Percentiles rank a stretch among this genome's conserved stretches.
Evolutionary conservation across 1,140 invertebrate species (phyloP).

Genomic region (Anastrepha obliqua): DNA sequence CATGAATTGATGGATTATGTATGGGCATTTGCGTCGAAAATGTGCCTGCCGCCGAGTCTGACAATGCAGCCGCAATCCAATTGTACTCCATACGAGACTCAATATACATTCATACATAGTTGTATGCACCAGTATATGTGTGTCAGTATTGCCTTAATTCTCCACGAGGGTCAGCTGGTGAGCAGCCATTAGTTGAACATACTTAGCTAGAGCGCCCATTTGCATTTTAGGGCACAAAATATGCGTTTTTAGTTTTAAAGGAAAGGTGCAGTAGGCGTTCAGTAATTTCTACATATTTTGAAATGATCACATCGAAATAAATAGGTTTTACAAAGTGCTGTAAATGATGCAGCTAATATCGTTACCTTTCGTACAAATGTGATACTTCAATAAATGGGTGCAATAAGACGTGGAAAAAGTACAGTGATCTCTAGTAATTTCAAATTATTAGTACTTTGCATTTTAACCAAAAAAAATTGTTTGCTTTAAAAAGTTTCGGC

Average conservation of each 20-base stretch:
- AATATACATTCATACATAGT: neutral
- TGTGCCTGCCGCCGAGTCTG: slow-evolving; percentile 33
- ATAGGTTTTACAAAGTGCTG: too few species aligned
- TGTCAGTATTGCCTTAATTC: neutral
- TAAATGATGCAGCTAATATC: too few species aligned
- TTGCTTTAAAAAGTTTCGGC: too few species aligned
- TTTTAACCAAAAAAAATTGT: too few species aligned
- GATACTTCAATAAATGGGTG: too few species aligned
- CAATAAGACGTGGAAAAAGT: too few species aligned
- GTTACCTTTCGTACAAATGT: too few species aligned
- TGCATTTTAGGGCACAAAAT: neutral
- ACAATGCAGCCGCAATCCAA: neutral
- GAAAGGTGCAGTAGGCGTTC: too few species aligned
- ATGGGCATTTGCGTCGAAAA: slow-evolving; percentile 44
- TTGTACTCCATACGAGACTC: neutral
- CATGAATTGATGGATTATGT: slow-evolving; percentile 43
- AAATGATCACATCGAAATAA: neutral
- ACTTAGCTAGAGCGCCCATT: neutral
- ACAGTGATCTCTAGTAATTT: too few species aligned
- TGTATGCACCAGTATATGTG: neutral
- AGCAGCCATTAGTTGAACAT: neutral
- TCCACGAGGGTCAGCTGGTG: neutral
- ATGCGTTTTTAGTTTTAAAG: neutral
- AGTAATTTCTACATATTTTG: neutral
- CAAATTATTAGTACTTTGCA: too few species aligned